Evolutionary conservation across 1,140 invertebrate genomes (phyloP), one percentile per base, ranked within the genome.

Genomic region (Drosophila ogumai): DNA sequence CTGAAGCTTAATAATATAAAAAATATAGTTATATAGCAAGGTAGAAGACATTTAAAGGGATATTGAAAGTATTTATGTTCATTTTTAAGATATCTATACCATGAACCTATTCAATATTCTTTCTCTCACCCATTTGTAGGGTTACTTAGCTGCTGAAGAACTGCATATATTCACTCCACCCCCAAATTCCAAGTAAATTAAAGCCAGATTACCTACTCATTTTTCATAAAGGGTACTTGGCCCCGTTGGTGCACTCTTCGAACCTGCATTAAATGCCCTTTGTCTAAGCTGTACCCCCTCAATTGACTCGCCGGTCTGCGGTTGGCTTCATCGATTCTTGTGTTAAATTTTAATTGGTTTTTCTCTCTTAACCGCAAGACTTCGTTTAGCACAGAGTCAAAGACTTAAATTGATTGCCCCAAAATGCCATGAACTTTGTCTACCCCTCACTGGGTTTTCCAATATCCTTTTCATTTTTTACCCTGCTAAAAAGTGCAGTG

Each of bases 291-390:
- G 25, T 25, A 10, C 1, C 17, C 40, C 38, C 19, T 12, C 32
- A 9, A n/a, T 50, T 25, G 34, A 32, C 28, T 19, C 32, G 17
- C 12, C 68, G 19, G 19, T 49, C 63, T 86, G 82, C 50, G 82
- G 79, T 76, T 76, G 54, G 66, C 56, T 68, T 47, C 60, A 73
- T 76, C 66, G 74, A 75, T 64, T 50, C 49, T 57, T 76, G 73
- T 76, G 74, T 86, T 79, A 87, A 85, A 82, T 66, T 77, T 82
- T 87, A 86, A 87, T 87, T 86, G 82, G 79, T 87, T 86, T 85
- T 82, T 31, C 71, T 25, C 66, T 43, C 52, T 50, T 72, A 57
- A 75, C 38, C 60, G 40, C 71, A 75, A 52, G 63, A 65, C 50
- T 55, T 75, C 54, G 75, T 75, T 84, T 41, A 61, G 66, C 40